Base-by-base conservation (phyloP, 2,797 vertebrate species). In the Sciaenops ocellatus region DNA sequence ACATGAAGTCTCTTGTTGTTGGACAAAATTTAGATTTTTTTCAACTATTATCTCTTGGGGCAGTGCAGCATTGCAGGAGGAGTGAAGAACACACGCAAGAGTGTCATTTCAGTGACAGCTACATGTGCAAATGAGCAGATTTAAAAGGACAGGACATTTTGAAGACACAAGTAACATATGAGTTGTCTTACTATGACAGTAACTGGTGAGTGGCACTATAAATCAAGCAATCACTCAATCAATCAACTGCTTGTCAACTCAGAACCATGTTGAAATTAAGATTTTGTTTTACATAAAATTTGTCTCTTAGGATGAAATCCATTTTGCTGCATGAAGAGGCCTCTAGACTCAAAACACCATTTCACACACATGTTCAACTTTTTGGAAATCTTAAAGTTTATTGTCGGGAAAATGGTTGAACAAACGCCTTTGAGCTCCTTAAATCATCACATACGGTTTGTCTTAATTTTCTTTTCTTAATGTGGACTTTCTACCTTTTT, bases 371-470 rank as follows among this genome's bases (percentile, higher is more conserved):
- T 42, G 1, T 51, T 66, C 30, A 18, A 24, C 24, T 61, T n/a
- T 71, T 57, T 11, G n/a, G n/a, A 61, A 72, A 67, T 60, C 42
- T 38, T 52, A 9, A 44, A 56, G 15, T 71, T 64, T 28, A 71
- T 68, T 79, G 30, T 64, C 17, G 12, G 20, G 11, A 11, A 66
- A 55, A 38, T 34, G 34, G n/a, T 34, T 20, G 13, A 63, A 64
- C 30, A 62, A 62, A 75, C 48, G 46, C 50, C 48, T 4, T 28
- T 34, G 47, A 46, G 64, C 67, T 64, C 55, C 80, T 59, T 24
- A 54, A 74, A 78, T 75, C 52, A 76, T 84, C 69, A 73, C 75
- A 69, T 16, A 59, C 11, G 9, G n/a, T 77, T 90, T 79, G 78
- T 73, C 65, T 73, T 5, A 30, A 68, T 64, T 56, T 8, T 79